phyloP scores from a whole-genome alignment of 2,888 invertebrate genomes.

The Patella pellucida region DNA sequence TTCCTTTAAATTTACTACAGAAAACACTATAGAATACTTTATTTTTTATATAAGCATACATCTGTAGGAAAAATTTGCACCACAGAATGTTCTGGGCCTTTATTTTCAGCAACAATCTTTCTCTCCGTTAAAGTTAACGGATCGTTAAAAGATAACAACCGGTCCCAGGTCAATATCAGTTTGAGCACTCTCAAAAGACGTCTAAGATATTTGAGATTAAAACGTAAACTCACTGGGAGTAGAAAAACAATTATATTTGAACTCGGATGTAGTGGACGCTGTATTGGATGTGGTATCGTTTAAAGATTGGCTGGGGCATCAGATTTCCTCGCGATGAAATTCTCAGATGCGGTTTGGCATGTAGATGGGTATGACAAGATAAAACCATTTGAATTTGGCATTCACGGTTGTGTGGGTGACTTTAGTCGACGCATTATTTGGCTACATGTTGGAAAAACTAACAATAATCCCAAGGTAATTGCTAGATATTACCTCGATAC shows the following conservation, averaged over 20 bases:
- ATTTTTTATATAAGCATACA: no score
- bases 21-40: no score
- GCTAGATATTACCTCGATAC: not conserved
- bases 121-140: no score
- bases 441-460: not conserved
- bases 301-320: not conserved
- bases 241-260: not conserved
- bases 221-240: constrained; percentile 1
- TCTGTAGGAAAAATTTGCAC: no score
- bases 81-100: no score
- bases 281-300: not conserved
- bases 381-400: not conserved
- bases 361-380: constrained; percentile 1
- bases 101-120: no score
- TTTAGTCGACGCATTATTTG: not conserved
- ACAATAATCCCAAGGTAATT: not conserved
- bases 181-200: not conserved
- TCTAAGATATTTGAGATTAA: constrained; percentile 1
- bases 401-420: not conserved
- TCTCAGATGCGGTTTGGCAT: not conserved
- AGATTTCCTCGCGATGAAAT: constrained; percentile 6
- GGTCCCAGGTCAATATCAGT: not conserved
- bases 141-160: no score
- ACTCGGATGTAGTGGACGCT: not conserved
- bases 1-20: no score